Evolutionary conservation across 2,797 vertebrate genomes (phyloP).

Genomic region (Pseudotriccus pelzelni): DNA sequence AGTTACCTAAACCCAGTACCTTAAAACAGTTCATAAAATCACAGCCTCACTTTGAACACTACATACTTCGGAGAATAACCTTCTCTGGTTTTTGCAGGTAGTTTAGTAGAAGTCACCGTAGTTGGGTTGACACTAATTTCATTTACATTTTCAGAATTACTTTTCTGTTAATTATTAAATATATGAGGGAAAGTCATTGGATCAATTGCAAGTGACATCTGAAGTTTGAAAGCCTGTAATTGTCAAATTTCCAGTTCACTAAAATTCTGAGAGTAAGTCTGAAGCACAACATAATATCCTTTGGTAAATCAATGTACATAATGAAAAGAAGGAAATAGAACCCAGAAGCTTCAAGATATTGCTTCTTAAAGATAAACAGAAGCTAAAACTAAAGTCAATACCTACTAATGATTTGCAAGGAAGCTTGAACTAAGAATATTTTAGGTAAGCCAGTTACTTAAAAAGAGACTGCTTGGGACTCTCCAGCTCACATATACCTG

Average conservation of each 20-base stretch:
- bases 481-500: neutral
- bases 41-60: neutral
- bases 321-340: neutral
- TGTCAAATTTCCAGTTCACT: neutral
- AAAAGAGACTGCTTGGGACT: neutral
- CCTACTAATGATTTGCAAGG: neutral
- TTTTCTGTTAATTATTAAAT: neutral
- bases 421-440: neutral
- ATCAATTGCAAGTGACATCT: neutral
- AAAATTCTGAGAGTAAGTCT: neutral
- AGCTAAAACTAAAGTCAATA: neutral
- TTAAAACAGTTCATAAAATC: neutral
- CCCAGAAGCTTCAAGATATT: neutral
- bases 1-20: neutral
- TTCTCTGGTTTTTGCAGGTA: neutral
- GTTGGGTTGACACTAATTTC: neutral
- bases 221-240: neutral
- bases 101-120: neutral
- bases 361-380: neutral
- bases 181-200: neutral
- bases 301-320: neutral
- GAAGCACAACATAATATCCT: neutral
- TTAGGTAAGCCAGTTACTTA: neutral
- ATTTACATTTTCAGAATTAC: neutral
- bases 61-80: neutral